Percentiles rank a stretch among this genome's conserved stretches.
These are phyloP conservation scores for Spodoptera frugiperda DNA, from an alignment of 1,140 invertebrate genomes.

Conservation along the genomic window DNA sequence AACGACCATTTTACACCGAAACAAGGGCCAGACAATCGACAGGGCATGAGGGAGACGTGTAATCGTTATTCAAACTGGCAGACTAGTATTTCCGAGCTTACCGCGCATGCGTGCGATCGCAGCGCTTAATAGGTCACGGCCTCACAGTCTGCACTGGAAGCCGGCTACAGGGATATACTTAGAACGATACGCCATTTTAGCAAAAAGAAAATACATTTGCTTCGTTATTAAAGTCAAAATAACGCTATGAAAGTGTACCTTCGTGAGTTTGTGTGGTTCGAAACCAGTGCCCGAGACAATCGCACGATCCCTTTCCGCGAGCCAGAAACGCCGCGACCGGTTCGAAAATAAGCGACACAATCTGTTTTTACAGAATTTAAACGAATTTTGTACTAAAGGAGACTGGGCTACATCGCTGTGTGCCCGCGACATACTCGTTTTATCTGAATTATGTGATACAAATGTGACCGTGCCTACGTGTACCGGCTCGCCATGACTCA, in stretches of 20 bases:
- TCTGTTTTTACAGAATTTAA: conserved; percentile 50
- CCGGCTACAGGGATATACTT: conserved; percentile 70
- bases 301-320: conserved; percentile 49
- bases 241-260: conserved; percentile 42
- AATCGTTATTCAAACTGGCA: conserved; percentile 81
- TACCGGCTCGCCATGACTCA: conserved; percentile 67
- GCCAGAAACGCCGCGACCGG: conserved; percentile 51
- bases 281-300: conserved; percentile 44
- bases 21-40: conserved; percentile 68
- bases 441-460: conserved; percentile 56
- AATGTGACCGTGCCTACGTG: conserved; percentile 52
- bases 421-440: conserved; percentile 18
- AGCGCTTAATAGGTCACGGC: conserved; percentile 78
- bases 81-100: conserved; percentile 70
- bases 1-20: conserved; percentile 66
- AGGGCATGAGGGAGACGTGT: conserved; percentile 68
- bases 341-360: conserved; percentile 58
- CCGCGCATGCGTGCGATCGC: conserved; percentile 75
- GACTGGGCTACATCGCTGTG: conserved; percentile 49
- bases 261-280: conserved; percentile 31
- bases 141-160: conserved; percentile 74
- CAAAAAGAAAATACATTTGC: conserved; percentile 44
- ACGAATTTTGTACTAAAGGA: conserved; percentile 55
- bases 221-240: conserved; percentile 19
- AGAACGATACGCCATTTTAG: conserved; percentile 69